Evolutionary conservation across 1,140 invertebrate species (phyloP).

Genomic region (Drosophila sp.): DNA sequence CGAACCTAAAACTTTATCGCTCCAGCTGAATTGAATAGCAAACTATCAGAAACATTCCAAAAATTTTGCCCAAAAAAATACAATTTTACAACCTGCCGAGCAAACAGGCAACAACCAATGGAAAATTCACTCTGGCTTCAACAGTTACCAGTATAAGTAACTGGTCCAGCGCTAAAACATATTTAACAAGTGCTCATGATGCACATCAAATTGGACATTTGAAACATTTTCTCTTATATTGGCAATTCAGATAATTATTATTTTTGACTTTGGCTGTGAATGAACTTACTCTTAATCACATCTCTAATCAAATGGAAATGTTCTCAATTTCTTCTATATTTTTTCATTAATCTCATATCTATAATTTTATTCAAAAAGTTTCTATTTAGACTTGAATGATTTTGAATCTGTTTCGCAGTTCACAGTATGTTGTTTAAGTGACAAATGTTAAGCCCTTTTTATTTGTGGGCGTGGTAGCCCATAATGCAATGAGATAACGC

Average conservation of each 20-base stretch:
- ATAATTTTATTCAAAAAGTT: too few relatives aligned
- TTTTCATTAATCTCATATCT: too few relatives aligned
- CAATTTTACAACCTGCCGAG: neutral
- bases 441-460: neutral
- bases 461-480: neutral
- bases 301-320: too few relatives aligned
- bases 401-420: too few relatives aligned
- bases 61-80: conserved; percentile 2
- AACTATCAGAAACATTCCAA: conserved; percentile 16
- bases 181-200: neutral
- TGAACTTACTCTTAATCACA: too few relatives aligned
- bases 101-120: neutral
- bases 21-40: conserved; percentile 41
- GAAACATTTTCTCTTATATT: too few relatives aligned
- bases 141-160: neutral
- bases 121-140: neutral
- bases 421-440: too few relatives aligned
- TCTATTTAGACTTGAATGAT: too few relatives aligned
- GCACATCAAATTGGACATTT: too few relatives aligned
- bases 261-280: too few relatives aligned
- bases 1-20: conserved; percentile 29
- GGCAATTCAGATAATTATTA: too few relatives aligned
- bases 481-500: conserved; percentile 17
- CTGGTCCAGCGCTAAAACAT: neutral
- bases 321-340: too few relatives aligned